These are phyloP conservation scores for Drosophila insularis DNA, from an alignment of 1,140 invertebrate genomes.

Conservation along the genomic window DNA sequence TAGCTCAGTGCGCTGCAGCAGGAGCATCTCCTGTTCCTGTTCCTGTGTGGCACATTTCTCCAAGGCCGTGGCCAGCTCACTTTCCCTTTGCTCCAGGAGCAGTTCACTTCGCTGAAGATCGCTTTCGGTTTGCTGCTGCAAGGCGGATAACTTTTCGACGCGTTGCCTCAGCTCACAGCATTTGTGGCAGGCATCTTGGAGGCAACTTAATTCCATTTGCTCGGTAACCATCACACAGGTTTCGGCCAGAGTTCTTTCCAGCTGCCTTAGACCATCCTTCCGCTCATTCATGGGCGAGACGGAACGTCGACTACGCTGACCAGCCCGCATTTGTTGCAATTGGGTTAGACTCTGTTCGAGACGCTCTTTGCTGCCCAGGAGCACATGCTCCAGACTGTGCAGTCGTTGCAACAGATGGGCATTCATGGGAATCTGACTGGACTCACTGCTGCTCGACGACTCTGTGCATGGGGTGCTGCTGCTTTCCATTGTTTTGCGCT, in stretches of 20 bases:
- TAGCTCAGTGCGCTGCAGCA: conserved; percentile 76
- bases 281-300: conserved; percentile 85
- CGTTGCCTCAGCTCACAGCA: conserved; percentile 81
- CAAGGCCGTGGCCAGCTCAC: conserved; percentile 64
- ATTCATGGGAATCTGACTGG: conserved; percentile 46
- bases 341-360: conserved; percentile 82
- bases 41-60: conserved; percentile 72
- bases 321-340: conserved; percentile 84
- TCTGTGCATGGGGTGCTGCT: conserved; percentile 39
- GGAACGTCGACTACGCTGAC: conserved; percentile 83
- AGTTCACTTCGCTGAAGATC: conserved; percentile 70
- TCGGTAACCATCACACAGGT: conserved; percentile 82
- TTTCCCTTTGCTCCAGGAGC: conserved; percentile 68
- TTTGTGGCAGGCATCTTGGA: conserved; percentile 83
- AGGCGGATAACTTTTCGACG: conserved; percentile 59
- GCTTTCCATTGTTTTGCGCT: conserved; percentile 82
- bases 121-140: conserved; percentile 63
- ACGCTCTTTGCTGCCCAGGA: conserved; percentile 83
- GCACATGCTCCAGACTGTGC: conserved; percentile 84
- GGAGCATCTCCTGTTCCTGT: conserved; percentile 64
- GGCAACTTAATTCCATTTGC: conserved; percentile 73
- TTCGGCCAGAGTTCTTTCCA: conserved; percentile 85
- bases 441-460: conserved; percentile 52
- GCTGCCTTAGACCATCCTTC: conserved; percentile 84
- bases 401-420: conserved; percentile 84